Evolutionary conservation across 2,797 vertebrate species (phyloP).

Genomic region (Lagorchestes hirsutus): DNA sequence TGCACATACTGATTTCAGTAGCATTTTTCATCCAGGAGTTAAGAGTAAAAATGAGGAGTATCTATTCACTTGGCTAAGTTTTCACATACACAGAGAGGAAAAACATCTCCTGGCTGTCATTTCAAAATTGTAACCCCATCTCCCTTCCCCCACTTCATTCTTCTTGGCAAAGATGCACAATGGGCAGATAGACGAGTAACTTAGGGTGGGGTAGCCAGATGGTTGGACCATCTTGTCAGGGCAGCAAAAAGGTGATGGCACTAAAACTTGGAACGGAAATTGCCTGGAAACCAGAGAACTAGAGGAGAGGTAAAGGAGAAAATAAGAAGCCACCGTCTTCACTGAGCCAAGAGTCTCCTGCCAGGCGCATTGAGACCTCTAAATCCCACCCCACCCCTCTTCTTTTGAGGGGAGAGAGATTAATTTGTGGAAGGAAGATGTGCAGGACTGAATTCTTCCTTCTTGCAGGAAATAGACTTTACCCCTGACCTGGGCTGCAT

Average conservation of each 20-base stretch:
- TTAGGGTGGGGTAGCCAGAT: constrained; percentile 77
- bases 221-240: constrained; percentile 79
- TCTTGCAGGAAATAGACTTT: neutral
- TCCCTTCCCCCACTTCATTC: neutral
- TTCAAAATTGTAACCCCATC: constrained; percentile 70
- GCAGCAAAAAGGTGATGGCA: constrained; percentile 65
- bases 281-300: constrained; percentile 68
- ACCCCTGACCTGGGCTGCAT: neutral
- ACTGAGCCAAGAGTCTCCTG: constrained; percentile 23
- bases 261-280: constrained; percentile 62
- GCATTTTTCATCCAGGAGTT: neutral
- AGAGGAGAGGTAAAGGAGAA: constrained; percentile 17
- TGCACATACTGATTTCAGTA: neutral
- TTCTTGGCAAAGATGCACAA: constrained; percentile 58
- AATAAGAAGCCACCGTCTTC: neutral
- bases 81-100: constrained; percentile 7
- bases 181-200: constrained; percentile 60
- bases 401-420: neutral
- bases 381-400: neutral
- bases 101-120: constrained; percentile 67
- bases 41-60: neutral
- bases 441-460: neutral
- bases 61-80: neutral
- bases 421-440: constrained; percentile 25
- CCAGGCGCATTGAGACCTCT: neutral